phyloP scores from a whole-genome alignment of 1,140 invertebrate genomes.

The Bathynomus jamesi region DNA sequence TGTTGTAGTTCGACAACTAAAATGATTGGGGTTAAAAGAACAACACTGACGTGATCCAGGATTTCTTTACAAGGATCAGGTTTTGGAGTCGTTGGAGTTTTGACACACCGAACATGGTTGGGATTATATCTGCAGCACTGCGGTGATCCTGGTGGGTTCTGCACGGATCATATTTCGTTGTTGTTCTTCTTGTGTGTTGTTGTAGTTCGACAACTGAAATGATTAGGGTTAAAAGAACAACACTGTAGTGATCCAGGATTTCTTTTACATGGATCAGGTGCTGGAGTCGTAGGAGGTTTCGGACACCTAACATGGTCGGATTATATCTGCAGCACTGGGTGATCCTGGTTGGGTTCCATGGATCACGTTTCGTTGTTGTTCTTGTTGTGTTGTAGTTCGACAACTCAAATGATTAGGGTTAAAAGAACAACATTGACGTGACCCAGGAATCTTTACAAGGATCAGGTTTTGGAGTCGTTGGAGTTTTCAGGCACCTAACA shows the following conservation, averaged over 20 bases:
- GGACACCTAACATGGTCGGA: neutral
- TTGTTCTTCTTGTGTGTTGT: slow-evolving; percentile 8
- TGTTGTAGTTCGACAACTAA: neutral
- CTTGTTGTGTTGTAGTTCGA: neutral
- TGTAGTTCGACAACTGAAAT: slow-evolving; percentile 9
- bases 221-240: slow-evolving; percentile 3
- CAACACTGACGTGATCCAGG: slow-evolving; percentile 9
- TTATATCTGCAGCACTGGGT: slow-evolving; percentile 3
- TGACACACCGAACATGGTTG: slow-evolving; percentile 12
- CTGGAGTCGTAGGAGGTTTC: neutral
- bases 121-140: slow-evolving; percentile 23
- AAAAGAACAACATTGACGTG: slow-evolving; percentile 5
- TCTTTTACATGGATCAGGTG: slow-evolving; percentile 15
- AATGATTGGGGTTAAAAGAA: neutral
- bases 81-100: neutral
- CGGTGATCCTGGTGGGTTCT: slow-evolving; percentile 9
- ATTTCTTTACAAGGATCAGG: slow-evolving; percentile 3
- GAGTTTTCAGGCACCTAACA: neutral
- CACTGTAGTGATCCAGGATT: slow-evolving; percentile 21
- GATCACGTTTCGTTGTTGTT: neutral
- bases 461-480: neutral
- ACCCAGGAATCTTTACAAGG: slow-evolving; percentile 11
- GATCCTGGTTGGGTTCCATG: slow-evolving; percentile 10
- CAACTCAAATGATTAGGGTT: slow-evolving; percentile 1
- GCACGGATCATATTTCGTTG: slow-evolving; percentile 21